Percentiles rank a stretch among this genome's conserved stretches.
phyloP scores from a whole-genome alignment of 2,888 invertebrate genomes.

The Hesperia comma region DNA sequence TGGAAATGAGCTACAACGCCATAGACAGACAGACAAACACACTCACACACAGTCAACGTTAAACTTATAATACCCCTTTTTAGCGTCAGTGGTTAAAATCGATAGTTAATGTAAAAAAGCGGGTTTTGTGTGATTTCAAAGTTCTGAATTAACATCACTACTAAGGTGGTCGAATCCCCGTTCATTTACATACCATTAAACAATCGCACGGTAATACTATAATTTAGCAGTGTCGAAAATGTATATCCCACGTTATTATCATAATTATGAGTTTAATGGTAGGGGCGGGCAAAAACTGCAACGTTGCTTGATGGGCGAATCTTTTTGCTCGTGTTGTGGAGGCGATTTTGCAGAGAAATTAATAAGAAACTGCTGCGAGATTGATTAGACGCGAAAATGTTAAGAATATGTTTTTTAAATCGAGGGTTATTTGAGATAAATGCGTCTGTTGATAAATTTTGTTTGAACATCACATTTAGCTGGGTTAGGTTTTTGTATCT shows the following conservation, averaged over 20 bases:
- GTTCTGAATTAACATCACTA: neutral
- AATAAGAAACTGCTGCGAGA: slow-evolving; percentile 68
- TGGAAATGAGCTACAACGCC: too few relatives aligned
- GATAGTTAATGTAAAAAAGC: too few relatives aligned
- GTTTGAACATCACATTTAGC: too few relatives aligned
- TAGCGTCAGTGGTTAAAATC: too few relatives aligned
- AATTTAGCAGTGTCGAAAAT: slow-evolving; percentile 15
- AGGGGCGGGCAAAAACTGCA: slow-evolving; percentile 64
- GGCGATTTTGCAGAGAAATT: slow-evolving; percentile 61
- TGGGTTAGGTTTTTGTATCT: too few relatives aligned
- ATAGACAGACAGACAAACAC: too few relatives aligned
- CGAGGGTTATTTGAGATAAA: too few relatives aligned
- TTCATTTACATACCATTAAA: neutral
- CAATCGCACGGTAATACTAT: slow-evolving; percentile 2
- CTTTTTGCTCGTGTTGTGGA: slow-evolving; percentile 71
- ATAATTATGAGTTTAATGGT: slow-evolving; percentile 35
- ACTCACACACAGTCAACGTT: too few relatives aligned
- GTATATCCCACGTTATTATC: slow-evolving; percentile 30
- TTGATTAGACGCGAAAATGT: slow-evolving; percentile 67
- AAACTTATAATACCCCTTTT: too few relatives aligned
- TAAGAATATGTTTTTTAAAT: slow-evolving; percentile 26
- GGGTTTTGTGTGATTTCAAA: too few relatives aligned
- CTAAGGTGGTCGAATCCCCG: slow-evolving; percentile 2
- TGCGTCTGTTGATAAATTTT: too few relatives aligned
- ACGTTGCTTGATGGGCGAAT: slow-evolving; percentile 76